phyloP scores from a whole-genome alignment of 2,797 vertebrate genomes.

The Periophthalmus magnuspinnatus region DNA sequence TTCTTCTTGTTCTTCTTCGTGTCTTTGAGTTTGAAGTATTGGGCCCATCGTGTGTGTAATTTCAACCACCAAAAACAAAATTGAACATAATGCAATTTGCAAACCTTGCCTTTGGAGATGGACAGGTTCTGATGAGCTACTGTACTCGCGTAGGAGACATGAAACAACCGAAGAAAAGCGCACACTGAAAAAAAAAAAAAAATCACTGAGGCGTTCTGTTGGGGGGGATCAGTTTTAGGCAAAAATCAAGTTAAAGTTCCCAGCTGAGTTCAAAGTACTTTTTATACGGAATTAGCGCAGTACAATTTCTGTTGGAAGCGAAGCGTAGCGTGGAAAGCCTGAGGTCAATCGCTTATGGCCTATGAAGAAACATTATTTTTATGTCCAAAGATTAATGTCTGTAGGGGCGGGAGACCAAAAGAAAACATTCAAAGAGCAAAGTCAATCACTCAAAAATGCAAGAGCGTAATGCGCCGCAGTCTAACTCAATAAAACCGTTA shows the following conservation, averaged over 20 bases:
- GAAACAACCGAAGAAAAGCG: slow-evolving; percentile 58
- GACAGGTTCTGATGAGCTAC: slow-evolving; percentile 55
- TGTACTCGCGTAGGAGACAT: slow-evolving; percentile 53
- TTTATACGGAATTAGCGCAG: slow-evolving; percentile 72
- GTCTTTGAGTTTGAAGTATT: slow-evolving; percentile 10
- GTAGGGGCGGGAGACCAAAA: slow-evolving; percentile 50
- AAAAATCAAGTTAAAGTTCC: slow-evolving; percentile 63
- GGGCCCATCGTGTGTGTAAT: slow-evolving; percentile 21
- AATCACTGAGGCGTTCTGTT: slow-evolving; percentile 42
- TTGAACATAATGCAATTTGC: slow-evolving; percentile 49
- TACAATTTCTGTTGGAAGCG: slow-evolving; percentile 65
- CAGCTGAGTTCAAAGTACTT: slow-evolving; percentile 74
- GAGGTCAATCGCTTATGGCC: slow-evolving; percentile 65
- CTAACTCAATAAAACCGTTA: slow-evolving; percentile 78
- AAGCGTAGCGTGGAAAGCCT: slow-evolving; percentile 56
- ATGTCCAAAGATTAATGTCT: slow-evolving; percentile 72
- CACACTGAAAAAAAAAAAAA: slow-evolving; percentile 59
- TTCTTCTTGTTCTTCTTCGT: no score
- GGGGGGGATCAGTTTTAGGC: slow-evolving; percentile 58
- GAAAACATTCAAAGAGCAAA: slow-evolving; percentile 70
- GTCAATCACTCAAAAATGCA: slow-evolving; percentile 74
- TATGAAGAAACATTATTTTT: slow-evolving; percentile 61
- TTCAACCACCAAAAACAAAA: slow-evolving; percentile 44
- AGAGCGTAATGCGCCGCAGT: slow-evolving; percentile 68
- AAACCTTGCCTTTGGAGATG: slow-evolving; percentile 58